phyloP scores from a whole-genome alignment of 1,140 invertebrate genomes.

The Aethina tumida region DNA sequence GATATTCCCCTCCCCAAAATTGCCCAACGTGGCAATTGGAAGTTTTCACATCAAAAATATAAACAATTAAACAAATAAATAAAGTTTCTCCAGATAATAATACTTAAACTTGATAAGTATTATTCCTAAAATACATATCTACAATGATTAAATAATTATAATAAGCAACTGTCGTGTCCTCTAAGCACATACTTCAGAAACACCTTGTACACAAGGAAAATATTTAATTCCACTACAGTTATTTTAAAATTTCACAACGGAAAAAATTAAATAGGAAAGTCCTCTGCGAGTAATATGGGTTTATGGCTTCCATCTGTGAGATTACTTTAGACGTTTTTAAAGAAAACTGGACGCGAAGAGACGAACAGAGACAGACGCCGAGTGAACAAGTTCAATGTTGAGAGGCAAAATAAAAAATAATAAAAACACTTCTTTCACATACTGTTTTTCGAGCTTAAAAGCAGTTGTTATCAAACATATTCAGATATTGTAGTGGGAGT shows the following conservation, averaged over 20 bases:
- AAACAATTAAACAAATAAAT: too few species aligned
- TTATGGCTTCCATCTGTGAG: slow-evolving; percentile 39
- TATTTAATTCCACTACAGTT: too few species aligned
- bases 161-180: too few species aligned
- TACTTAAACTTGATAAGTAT: too few species aligned
- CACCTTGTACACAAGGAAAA: too few species aligned
- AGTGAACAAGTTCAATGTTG: slow-evolving; percentile 18
- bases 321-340: slow-evolving; percentile 36
- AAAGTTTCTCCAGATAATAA: too few species aligned
- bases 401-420: not conserved
- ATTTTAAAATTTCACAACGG: slow-evolving; percentile 38
- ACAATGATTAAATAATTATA: too few species aligned
- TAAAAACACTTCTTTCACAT: slow-evolving; percentile 21
- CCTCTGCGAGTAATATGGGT: slow-evolving; percentile 37
- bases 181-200: too few species aligned
- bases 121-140: too few species aligned
- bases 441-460: slow-evolving; percentile 24
- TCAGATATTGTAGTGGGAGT: slow-evolving; percentile 17
- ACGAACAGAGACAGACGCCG: slow-evolving; percentile 20
- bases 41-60: too few species aligned
- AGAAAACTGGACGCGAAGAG: slow-evolving; percentile 32
- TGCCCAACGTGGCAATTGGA: too few species aligned
- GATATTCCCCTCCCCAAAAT: too few species aligned
- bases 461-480: slow-evolving; percentile 28
- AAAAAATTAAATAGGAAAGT: slow-evolving; percentile 36